Base-by-base conservation (phyloP, 23 tunicate species). In the Ascidia mentula region DNA sequence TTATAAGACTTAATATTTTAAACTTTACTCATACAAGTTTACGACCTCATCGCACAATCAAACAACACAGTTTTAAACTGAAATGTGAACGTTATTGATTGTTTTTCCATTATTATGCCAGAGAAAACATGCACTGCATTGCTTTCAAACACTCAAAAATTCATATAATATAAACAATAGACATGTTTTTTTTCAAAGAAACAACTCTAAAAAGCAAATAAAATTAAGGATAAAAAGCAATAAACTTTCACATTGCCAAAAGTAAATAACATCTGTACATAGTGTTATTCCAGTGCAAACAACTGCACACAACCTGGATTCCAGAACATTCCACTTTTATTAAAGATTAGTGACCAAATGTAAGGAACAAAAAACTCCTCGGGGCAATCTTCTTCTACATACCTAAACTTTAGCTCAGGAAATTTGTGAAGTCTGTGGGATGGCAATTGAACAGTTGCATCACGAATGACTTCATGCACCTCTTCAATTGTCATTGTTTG, bases 311-410 rank as follows among this genome's bases (percentile, higher is more conserved):
- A 93, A 0, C 89, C 93, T 22, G 98, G 93, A 69, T 93, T 93
- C 98, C 98, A 93, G 69, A 79, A 88, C 40, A 93, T 72, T 42
- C 91, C 91, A 24, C 94, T 89, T 69, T 88, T 86, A 73, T 89
- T 89, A 35, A 82, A 95, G 35, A 86, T 79, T 18, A 95, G 45
- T 45, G 99, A 95, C 99, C 99, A 95, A 28, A 87, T 86, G 72
- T 95, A 95, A 22, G 99, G 99, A 31, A 95, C 96, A 83, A 95
- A 95, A 71, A 95, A 95, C 40, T 95, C 96, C 46, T 95, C 92
- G 0, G 99, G 92, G 26, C 83, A 78, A 0, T 95, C 99, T 73
- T 90, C 99, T 73, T 95, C 99, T 0, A 89, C 84, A 72, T 95
- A 95, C 13, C 87, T 88, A 45, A 90, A 95, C 76, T 95, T 95